These are phyloP conservation scores for Orthosia cruda DNA, from an alignment of 2,888 invertebrate species.

Conservation along the genomic window DNA sequence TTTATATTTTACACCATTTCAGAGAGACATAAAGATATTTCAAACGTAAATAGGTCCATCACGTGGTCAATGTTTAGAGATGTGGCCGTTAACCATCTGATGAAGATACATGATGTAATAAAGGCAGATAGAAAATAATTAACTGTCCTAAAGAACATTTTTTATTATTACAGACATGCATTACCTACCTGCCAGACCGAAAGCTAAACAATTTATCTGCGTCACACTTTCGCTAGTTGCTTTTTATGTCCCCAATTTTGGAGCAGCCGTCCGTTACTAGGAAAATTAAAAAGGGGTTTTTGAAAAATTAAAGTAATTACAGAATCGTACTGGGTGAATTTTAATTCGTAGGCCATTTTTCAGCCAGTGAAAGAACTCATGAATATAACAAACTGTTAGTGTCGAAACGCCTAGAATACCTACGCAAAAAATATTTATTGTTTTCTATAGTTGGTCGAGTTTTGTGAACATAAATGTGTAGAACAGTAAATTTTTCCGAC, in stretches of 20 bases:
- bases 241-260: neutral
- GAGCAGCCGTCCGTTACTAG: neutral
- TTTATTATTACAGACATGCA: slow-evolving; percentile 1
- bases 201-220: neutral
- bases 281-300: neutral
- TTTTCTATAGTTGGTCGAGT: no score
- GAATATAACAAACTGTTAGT: no score
- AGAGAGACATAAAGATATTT: neutral
- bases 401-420: no score
- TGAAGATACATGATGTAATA: slow-evolving; percentile 30
- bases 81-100: slow-evolving; percentile 1
- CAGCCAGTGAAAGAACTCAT: no score
- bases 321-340: no score
- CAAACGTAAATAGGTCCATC: neutral
- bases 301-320: neutral
- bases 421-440: no score
- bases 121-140: slow-evolving; percentile 6
- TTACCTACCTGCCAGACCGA: neutral
- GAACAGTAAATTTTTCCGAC: no score
- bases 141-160: slow-evolving; percentile 5
- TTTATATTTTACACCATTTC: no score
- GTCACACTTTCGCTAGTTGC: neutral
- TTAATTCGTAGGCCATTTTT: no score
- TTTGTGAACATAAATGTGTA: no score
- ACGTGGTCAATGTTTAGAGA: slow-evolving; percentile 4